These are phyloP conservation scores for Dendropsophus ebraccatus DNA, from an alignment of 2,113 vertebrate species.

Conservation along the genomic window DNA sequence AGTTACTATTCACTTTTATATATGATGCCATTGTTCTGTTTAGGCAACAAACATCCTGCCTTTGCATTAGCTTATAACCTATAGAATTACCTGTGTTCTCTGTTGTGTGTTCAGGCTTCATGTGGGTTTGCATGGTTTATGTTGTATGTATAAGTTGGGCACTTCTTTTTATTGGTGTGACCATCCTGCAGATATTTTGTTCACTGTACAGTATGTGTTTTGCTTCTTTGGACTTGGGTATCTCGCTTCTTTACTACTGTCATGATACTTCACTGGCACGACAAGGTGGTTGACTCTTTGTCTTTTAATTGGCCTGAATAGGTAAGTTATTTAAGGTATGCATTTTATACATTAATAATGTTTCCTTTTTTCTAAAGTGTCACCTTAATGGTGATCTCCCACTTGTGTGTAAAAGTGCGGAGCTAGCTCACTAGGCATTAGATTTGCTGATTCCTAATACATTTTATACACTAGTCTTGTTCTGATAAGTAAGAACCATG, in stretches of 20 bases:
- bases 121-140: constrained; percentile 45
- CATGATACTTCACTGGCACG: constrained; percentile 5
- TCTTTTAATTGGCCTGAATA: background rate
- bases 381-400: background rate
- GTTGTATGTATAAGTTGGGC: background rate
- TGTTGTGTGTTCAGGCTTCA: background rate
- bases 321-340: constrained; percentile 36
- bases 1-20: background rate
- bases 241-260: constrained; percentile 28
- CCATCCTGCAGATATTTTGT: constrained; percentile 6
- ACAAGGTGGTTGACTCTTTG: constrained; percentile 3
- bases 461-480: background rate
- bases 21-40: background rate
- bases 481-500: background rate
- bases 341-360: constrained; percentile 8
- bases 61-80: constrained; percentile 51
- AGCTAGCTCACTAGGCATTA: background rate
- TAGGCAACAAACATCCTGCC: constrained; percentile 32
- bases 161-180: constrained; percentile 14
- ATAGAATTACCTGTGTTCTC: background rate
- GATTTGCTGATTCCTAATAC: background rate
- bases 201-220: constrained; percentile 4
- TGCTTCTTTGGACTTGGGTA: constrained; percentile 40
- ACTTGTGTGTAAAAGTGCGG: background rate
- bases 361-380: background rate